phyloP scores from a whole-genome alignment of 2,113 vertebrate genomes.

The Capreolus pygargus region DNA sequence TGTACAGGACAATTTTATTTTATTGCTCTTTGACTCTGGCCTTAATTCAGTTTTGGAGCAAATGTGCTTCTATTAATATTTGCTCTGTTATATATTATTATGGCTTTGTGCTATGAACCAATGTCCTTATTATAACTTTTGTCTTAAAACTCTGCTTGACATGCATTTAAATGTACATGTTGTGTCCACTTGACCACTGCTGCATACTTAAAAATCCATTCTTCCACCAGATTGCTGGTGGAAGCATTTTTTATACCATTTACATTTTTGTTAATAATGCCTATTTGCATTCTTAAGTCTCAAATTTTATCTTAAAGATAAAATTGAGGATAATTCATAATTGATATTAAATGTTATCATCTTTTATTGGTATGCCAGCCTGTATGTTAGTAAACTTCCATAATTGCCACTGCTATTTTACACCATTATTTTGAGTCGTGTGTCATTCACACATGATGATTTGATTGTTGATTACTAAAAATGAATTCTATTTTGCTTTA shows the following conservation, averaged over 20 bases:
- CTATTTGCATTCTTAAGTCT: neutral
- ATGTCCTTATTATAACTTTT: neutral
- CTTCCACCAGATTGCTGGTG: neutral
- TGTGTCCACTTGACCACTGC: neutral
- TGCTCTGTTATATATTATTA: neutral
- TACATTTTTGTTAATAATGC: neutral
- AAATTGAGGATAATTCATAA: neutral
- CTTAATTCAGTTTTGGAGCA: neutral
- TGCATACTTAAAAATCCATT: too few species aligned
- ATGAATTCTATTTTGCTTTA: slow-evolving; percentile 51
- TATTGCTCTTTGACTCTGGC: neutral
- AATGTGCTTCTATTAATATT: neutral
- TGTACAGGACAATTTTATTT: neutral
- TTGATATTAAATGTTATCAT: slow-evolving; percentile 26
- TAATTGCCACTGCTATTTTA: neutral
- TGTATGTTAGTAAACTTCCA: slow-evolving; percentile 38
- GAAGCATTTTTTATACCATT: neutral
- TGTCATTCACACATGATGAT: slow-evolving; percentile 22
- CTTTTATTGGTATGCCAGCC: slow-evolving; percentile 5
- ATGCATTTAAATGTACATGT: neutral
- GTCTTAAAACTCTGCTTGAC: neutral
- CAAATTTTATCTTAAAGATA: neutral
- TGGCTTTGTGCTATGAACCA: neutral
- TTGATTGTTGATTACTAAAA: slow-evolving; percentile 62
- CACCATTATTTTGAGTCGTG: slow-evolving; percentile 3